phyloP scores from a whole-genome alignment of 92 coral and sea anemone species.

The Parazoanthus darwini region DNA sequence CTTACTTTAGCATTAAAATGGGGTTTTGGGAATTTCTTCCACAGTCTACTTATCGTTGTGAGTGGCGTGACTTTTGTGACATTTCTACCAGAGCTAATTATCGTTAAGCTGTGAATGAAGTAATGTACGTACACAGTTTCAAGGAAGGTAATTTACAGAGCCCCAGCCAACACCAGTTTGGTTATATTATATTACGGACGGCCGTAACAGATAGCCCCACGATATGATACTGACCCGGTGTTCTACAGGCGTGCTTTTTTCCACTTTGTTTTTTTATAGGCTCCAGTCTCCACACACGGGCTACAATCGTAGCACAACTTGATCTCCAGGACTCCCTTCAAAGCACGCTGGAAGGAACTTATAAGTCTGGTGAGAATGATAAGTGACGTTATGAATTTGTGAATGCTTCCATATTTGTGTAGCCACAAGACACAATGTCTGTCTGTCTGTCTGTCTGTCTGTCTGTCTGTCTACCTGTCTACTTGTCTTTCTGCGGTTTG shows the following conservation, averaged over 20 bases:
- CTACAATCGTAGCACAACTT: conserved; percentile 70
- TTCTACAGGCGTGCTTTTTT: too few species aligned
- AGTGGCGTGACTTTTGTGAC: neutral
- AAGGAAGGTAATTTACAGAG: too few species aligned
- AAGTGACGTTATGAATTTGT: neutral
- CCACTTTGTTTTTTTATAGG: conserved; percentile 28
- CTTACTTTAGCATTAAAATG: too few species aligned
- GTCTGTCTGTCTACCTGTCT: neutral
- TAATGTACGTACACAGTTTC: too few species aligned
- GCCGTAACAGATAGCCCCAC: too few species aligned
- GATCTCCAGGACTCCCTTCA: conserved; percentile 89
- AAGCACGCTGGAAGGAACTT: conserved; percentile 95
- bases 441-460: neutral
- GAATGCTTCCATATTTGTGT: neutral
- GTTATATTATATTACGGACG: too few species aligned
- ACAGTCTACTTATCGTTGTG: neutral
- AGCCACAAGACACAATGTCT: too few species aligned
- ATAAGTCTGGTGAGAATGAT: conserved; percentile 74
- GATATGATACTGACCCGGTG: neutral
- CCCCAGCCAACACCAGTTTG: too few species aligned
- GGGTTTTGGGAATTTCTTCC: neutral
- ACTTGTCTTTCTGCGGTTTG: too few species aligned
- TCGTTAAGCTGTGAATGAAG: neutral
- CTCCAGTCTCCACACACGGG: conserved; percentile 64
- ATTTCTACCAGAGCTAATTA: neutral